phyloP scores from a whole-genome alignment of 1,140 invertebrate genomes.

The Caerostris extrusa region DNA sequence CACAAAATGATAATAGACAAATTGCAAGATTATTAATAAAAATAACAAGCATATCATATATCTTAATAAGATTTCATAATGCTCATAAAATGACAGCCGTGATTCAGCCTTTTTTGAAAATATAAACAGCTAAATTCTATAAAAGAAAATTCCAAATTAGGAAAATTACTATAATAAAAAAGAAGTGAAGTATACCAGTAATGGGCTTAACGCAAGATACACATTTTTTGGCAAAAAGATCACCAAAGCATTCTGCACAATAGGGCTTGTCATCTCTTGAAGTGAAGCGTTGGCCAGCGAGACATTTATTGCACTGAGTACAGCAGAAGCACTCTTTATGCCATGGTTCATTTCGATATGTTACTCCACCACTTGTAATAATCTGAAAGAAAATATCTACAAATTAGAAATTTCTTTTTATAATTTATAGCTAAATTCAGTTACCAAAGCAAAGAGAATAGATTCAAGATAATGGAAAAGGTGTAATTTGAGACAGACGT shows the following conservation, averaged over 20 bases:
- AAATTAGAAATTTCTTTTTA: background rate
- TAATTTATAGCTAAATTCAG: too few species aligned
- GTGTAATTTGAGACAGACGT: too few species aligned
- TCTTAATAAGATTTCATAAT: too few species aligned
- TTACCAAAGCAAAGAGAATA: too few species aligned
- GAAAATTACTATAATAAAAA: background rate
- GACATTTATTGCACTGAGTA: conserved; percentile 95
- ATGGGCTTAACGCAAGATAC: conserved; percentile 98
- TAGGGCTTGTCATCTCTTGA: conserved; percentile 97
- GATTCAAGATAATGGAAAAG: too few species aligned
- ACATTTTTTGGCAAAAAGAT: conserved; percentile 99
- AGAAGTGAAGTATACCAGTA: conserved; percentile 87
- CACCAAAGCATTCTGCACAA: conserved; percentile 99
- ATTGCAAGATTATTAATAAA: too few species aligned
- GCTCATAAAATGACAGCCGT: too few species aligned
- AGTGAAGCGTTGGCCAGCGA: conserved; percentile 99
- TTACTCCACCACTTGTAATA: conserved; percentile 98
- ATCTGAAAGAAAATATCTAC: conserved; percentile 85
- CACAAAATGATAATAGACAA: background rate
- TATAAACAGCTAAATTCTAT: background rate
- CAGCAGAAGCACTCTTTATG: conserved; percentile 96
- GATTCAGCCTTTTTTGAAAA: too few species aligned
- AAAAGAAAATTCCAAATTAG: background rate
- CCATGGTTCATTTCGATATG: conserved; percentile 99
- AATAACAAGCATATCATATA: too few species aligned